These are phyloP conservation scores for Drosophila lowei DNA, from an alignment of 1,140 invertebrate species.

Conservation along the genomic window DNA sequence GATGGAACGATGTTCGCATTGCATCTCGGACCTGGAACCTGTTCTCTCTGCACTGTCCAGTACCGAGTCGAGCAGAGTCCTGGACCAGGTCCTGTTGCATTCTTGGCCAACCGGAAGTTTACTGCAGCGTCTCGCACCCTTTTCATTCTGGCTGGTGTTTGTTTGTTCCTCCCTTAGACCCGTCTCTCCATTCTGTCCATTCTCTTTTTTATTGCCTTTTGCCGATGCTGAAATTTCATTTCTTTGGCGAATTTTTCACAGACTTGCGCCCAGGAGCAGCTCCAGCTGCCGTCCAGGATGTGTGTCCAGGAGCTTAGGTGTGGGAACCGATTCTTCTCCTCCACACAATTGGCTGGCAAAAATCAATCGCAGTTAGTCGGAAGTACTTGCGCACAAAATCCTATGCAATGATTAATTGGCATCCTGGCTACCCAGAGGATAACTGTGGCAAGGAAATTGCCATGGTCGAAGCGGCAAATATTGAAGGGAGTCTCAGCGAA, in stretches of 20 bases:
- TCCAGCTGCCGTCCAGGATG: constrained; percentile 62
- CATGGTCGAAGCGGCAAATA: background rate
- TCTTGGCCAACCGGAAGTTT: constrained; percentile 77
- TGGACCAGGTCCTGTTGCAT: constrained; percentile 73
- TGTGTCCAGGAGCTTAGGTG: constrained; percentile 46
- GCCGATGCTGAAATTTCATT: constrained; percentile 59
- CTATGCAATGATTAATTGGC: constrained; percentile 64
- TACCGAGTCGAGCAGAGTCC: constrained; percentile 18
- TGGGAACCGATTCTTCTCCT: constrained; percentile 62
- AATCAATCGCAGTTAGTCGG: constrained; percentile 72
- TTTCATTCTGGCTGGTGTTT: constrained; percentile 29
- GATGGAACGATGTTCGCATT: constrained; percentile 4
- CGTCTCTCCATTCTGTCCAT: background rate
- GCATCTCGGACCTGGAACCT: constrained; percentile 13
- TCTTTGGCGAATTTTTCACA: constrained; percentile 75
- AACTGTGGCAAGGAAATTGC: constrained; percentile 12
- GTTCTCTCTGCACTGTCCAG: too few species aligned
- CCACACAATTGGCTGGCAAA: constrained; percentile 33
- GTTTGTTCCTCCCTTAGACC: constrained; percentile 9
- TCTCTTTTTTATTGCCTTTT: constrained; percentile 34
- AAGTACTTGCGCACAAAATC: constrained; percentile 58
- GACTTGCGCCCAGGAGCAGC: constrained; percentile 36
- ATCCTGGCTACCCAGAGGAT: constrained; percentile 5
- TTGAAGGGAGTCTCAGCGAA: too few species aligned
- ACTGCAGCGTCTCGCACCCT: constrained; percentile 76